phyloP scores from a whole-genome alignment of 2,888 invertebrate genomes.

The Crossocerus cetratus region DNA sequence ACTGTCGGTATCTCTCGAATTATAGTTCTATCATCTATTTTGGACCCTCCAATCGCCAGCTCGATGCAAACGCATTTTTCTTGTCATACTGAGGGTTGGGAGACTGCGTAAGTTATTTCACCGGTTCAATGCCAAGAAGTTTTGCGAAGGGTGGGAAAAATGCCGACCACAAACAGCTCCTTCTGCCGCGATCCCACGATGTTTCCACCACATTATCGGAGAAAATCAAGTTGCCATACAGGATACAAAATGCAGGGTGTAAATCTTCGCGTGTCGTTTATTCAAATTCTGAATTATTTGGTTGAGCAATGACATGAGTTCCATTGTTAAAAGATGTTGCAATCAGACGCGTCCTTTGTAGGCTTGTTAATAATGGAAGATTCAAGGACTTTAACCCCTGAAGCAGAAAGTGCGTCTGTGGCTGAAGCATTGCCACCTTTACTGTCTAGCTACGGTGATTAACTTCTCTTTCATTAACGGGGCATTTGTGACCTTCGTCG shows the following conservation, averaged over 20 bases:
- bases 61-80: slow-evolving; percentile 56
- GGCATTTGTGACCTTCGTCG: slow-evolving; percentile 54
- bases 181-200: slow-evolving; percentile 23
- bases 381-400: slow-evolving; percentile 26
- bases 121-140: slow-evolving; percentile 51
- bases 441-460: slow-evolving; percentile 57
- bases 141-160: slow-evolving; percentile 41
- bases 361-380: neutral
- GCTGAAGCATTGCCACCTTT: slow-evolving; percentile 40
- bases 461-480: slow-evolving; percentile 61
- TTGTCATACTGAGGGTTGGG: slow-evolving; percentile 37
- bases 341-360: no score
- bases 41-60: slow-evolving; percentile 50
- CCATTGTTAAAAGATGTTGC: no score
- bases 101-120: slow-evolving; percentile 56
- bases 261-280: no score
- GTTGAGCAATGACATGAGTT: no score
- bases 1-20: slow-evolving; percentile 50
- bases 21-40: slow-evolving; percentile 59
- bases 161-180: slow-evolving; percentile 37
- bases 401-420: slow-evolving; percentile 13
- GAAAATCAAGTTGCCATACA: neutral
- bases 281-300: no score
- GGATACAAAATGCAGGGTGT: no score
- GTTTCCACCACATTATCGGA: slow-evolving; percentile 33